Base-by-base conservation (phyloP, 2,113 vertebrate genomes). In the western clawed frog (Xenopus tropicalis) region DNA sequence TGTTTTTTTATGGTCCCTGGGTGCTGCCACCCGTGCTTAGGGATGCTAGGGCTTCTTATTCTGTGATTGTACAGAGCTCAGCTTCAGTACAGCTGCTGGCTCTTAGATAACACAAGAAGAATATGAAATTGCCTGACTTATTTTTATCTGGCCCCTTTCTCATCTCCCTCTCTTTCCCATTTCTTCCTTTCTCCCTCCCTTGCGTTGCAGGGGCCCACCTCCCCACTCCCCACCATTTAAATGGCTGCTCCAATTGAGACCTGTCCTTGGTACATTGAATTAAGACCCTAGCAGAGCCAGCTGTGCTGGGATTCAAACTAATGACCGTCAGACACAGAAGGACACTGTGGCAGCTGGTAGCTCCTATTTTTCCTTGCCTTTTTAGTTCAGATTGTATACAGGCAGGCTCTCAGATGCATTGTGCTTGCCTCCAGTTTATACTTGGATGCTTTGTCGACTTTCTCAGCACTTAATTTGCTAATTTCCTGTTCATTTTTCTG, bases 241-340 rank as follows among this genome's bases (percentile, higher is more conserved):
- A 83, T 83, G 85, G 79, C 80, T 84, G 75, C 73, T 83, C 77
- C 79, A 79, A 83, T 83, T 81, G 86, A 82, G 79, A 85, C 81
- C 83, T 84, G 84, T 82, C 86, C 82, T 82, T 83, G 82, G 80
- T 83, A 80, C 84, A 82, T 81, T 84, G 84, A 85, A 85, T 84
- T 85, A 83, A 85, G 85, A 83, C 78, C 82, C 81, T 86, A 81
- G 79, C 83, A 70, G 78, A 84, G 84, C 86, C 88, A 86, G 86
- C 86, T 88, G 86, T 88, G 84, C 84, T 84, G 84, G 85, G 86
- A 84, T 84, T 83, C 88, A 85, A 80, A 85, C 89, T 87, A 85
- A 86, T 84, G 83, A 88, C 87, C 83, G 79, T 78, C 85, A 88
- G 85, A 83, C 84, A 79, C 83, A 83, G 86, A 86, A 87, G 87